phyloP scores from a whole-genome alignment of 2,113 vertebrate species.

The Fukomys damarensis region DNA sequence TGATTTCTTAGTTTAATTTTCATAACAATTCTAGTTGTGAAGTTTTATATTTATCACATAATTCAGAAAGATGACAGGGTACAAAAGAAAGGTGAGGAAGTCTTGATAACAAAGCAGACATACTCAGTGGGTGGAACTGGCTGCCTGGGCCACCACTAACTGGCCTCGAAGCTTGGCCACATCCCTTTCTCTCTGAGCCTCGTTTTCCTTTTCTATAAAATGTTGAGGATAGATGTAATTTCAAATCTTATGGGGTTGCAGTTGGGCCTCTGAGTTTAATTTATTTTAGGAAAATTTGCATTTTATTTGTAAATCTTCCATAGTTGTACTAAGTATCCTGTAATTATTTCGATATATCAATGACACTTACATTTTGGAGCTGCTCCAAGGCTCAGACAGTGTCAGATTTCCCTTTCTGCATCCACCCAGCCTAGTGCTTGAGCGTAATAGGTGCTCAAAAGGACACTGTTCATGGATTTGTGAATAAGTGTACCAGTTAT shows the following conservation, averaged over 20 bases:
- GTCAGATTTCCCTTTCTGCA: not conserved
- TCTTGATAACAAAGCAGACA: not conserved
- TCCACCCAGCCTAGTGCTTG: not conserved
- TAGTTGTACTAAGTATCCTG: not conserved
- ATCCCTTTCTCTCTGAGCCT: not conserved
- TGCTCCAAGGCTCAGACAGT: not conserved
- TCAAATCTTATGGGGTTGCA: not conserved
- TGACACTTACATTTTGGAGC: not conserved
- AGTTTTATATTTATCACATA: not conserved
- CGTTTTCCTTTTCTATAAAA: not conserved
- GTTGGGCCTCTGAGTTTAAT: not conserved
- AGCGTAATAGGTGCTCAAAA: not conserved
- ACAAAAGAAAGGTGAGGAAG: not conserved
- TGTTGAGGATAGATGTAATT: not conserved
- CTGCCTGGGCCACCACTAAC: not conserved
- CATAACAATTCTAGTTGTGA: slow-evolving; percentile 38
- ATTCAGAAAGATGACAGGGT: not conserved
- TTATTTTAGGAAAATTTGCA: not conserved
- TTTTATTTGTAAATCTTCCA: not conserved
- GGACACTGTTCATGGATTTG: not conserved
- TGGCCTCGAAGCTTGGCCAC: not conserved
- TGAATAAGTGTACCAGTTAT: not conserved
- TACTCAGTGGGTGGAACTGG: not conserved
- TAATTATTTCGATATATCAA: not conserved
- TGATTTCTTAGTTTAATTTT: slow-evolving; percentile 1